phyloP scores from a whole-genome alignment of 2,797 vertebrate species.

The Australoheros facetus region DNA sequence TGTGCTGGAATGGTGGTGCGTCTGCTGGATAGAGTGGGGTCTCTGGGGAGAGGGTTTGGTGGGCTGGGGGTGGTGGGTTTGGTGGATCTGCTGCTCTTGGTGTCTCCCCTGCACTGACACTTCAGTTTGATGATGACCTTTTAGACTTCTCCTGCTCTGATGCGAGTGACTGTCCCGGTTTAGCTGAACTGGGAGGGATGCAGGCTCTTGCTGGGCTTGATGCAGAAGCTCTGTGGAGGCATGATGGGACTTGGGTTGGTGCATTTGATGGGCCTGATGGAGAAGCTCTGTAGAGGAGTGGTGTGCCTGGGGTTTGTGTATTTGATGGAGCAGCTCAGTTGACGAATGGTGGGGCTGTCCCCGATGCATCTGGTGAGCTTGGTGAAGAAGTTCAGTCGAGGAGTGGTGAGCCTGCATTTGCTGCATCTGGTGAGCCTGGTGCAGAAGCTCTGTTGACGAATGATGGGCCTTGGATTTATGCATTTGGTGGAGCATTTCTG shows the following conservation, averaged over 20 bases:
- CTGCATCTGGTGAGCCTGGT: constrained; percentile 67
- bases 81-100: constrained; percentile 67
- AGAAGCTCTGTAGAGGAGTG: constrained; percentile 71
- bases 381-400: constrained; percentile 69
- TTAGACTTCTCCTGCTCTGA: constrained; percentile 75
- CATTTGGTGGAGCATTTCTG: constrained; percentile 70
- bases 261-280: constrained; percentile 71
- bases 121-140: constrained; percentile 73
- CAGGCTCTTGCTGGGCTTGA: constrained; percentile 67
- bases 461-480: constrained; percentile 67
- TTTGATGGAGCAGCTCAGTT: constrained; percentile 71
- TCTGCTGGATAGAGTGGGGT: constrained; percentile 77
- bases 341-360: constrained; percentile 68
- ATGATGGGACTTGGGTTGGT: constrained; percentile 71
- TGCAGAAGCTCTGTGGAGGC: constrained; percentile 73
- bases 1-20: constrained; percentile 67
- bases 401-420: constrained; percentile 72
- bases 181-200: constrained; percentile 64
- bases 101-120: constrained; percentile 62
- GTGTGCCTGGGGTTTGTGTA: constrained; percentile 64
- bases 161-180: constrained; percentile 71
- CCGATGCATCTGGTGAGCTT: constrained; percentile 68
- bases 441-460: constrained; percentile 67
- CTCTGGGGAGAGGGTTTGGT: constrained; percentile 74
- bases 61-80: constrained; percentile 72